phyloP scores from a whole-genome alignment of 2,888 invertebrate genomes.

The Heliothis peltigera region DNA sequence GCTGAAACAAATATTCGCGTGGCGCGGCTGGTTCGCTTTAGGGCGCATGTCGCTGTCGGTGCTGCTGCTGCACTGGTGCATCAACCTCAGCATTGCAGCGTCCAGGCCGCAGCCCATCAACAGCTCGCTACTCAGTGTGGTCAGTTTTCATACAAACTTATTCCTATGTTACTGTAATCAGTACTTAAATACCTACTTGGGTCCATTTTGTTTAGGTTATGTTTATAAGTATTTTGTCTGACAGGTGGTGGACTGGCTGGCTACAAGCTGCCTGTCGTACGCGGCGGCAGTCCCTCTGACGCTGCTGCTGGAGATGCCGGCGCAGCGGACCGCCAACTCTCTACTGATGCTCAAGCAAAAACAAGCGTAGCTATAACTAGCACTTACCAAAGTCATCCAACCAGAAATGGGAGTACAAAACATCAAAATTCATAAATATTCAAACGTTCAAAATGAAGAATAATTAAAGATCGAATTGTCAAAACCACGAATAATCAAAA shows the following conservation, averaged over 20 bases:
- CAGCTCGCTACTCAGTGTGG: conserved; percentile 49
- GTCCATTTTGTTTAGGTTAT: too few species aligned
- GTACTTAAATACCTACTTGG: too few species aligned
- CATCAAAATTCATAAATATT: too few species aligned
- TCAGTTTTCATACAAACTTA: too few species aligned
- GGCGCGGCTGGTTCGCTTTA: conserved; percentile 63
- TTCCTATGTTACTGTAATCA: too few species aligned
- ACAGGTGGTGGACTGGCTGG: conserved; percentile 57
- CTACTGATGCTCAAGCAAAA: conserved; percentile 15
- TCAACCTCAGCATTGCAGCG: conserved; percentile 60
- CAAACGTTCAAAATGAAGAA: too few species aligned
- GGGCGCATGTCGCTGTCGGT: conserved; percentile 71
- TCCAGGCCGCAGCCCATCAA: conserved; percentile 49
- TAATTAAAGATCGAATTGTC: too few species aligned
- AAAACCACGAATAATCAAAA: too few species aligned
- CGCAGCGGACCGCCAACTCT: conserved; percentile 58
- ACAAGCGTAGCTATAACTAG: conserved; percentile 28
- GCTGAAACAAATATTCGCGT: conserved; percentile 61
- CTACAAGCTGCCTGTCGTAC: conserved; percentile 56
- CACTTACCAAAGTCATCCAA: too few species aligned
- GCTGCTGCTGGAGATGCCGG: conserved; percentile 68
- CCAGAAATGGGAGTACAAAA: too few species aligned
- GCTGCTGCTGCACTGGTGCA: conserved; percentile 70
- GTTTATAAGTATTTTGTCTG: too few species aligned
- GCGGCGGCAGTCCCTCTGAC: conserved; percentile 65